Evolutionary conservation across 2,113 vertebrate genomes (phyloP).

Genomic region (Cercopithecus mona): DNA sequence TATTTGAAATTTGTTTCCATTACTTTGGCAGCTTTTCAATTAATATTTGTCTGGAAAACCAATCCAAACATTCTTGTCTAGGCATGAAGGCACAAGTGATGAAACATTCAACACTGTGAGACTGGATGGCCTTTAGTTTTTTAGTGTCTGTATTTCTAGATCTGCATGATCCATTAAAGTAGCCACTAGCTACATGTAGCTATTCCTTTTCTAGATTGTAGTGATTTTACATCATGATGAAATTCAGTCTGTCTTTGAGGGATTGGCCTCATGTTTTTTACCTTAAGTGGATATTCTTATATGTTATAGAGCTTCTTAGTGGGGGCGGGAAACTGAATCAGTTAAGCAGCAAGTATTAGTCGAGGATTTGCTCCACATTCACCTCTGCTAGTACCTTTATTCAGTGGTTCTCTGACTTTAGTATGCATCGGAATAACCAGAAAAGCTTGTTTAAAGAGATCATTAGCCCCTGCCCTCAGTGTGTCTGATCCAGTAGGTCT

Average conservation of each 20-base stretch:
- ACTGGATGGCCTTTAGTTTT: constrained; percentile 18
- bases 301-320: background rate
- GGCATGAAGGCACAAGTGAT: constrained; percentile 6
- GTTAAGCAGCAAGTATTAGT: background rate
- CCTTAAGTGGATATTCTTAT: background rate
- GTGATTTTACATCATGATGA: background rate
- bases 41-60: constrained; percentile 24
- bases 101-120: background rate
- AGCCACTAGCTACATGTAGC: background rate
- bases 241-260: background rate
- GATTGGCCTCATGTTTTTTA: background rate
- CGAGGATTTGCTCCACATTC: background rate
- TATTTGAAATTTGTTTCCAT: constrained; percentile 33
- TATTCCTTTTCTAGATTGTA: background rate
- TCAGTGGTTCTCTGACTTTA: background rate
- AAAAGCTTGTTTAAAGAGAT: background rate
- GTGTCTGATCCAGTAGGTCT: constrained; percentile 4
- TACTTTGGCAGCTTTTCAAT: constrained; percentile 20
- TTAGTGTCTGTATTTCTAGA: background rate
- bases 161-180: background rate
- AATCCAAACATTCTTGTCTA: background rate
- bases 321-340: background rate
- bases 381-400: background rate
- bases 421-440: background rate
- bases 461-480: background rate